Evolutionary conservation across 2,888 invertebrate species (phyloP).

Genomic region (Molanna angustata): DNA sequence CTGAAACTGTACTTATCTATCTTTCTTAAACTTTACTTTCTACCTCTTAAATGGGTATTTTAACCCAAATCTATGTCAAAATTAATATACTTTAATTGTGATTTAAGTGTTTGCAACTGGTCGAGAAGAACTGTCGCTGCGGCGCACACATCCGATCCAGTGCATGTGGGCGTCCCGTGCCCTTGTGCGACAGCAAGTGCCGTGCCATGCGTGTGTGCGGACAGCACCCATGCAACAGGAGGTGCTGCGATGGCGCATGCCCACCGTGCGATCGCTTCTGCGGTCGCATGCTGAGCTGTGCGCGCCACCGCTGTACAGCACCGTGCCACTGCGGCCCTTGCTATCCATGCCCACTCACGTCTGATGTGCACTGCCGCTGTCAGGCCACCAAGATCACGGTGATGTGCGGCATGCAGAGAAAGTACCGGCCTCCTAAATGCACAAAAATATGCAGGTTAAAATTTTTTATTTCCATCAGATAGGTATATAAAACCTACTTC

Average conservation of each 20-base stretch:
- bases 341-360: slow-evolving; percentile 76
- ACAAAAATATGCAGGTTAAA: slow-evolving; percentile 65
- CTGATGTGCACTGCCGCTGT: slow-evolving; percentile 75
- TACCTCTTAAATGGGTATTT: too few relatives aligned
- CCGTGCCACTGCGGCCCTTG: slow-evolving; percentile 82
- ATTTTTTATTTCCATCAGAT: slow-evolving; percentile 9
- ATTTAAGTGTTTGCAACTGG: slow-evolving; percentile 60
- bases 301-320: slow-evolving; percentile 81
- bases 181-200: slow-evolving; percentile 90
- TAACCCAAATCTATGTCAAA: too few relatives aligned
- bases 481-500: too few relatives aligned
- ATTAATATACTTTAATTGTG: too few relatives aligned
- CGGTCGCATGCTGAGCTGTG: slow-evolving; percentile 77
- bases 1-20: too few relatives aligned
- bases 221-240: slow-evolving; percentile 84
- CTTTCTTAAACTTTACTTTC: too few relatives aligned
- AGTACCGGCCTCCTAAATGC: slow-evolving; percentile 78
- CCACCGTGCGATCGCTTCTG: slow-evolving; percentile 83
- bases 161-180: slow-evolving; percentile 81
- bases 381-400: slow-evolving; percentile 74
- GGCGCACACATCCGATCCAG: slow-evolving; percentile 74
- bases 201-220: slow-evolving; percentile 76
- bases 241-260: slow-evolving; percentile 86
- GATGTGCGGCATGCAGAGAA: slow-evolving; percentile 80
- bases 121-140: slow-evolving; percentile 80